Base-by-base conservation (phyloP, 2,888 invertebrate species). In the Catocala nupta region DNA sequence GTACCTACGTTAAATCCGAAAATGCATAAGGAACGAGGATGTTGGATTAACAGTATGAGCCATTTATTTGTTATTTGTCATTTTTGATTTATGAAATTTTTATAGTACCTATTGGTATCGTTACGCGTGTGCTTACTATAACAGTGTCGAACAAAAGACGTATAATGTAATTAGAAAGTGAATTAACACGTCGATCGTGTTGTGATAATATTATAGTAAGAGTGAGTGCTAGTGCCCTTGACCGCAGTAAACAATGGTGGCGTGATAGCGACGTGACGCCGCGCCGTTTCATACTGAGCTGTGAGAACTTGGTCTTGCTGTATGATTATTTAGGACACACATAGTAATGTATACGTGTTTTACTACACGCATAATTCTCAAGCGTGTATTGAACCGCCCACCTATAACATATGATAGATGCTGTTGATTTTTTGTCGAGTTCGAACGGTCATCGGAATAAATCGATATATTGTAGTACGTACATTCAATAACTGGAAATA, bases 241-340 rank as follows among this genome's bases (percentile, higher is more conserved):
- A 89, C 88, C 88, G 83, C 74, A 57, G 66, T 7, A 57, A 83
- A 89, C 89, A 89, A 89, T 89, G 71, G 82, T 68, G 77, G 78
- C 82, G 82, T 82, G 82, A 59, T 63, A 78, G 75, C 72, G 72
- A 83, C 68, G n/a, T n/a, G n/a, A n/a, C n/a, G n/a, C n/a, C n/a
- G n/a, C n/a, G 78, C 70, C 60, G 51, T 63, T 74, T 77, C 81
- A 80, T 81, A 79, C 68, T 71, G 77, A 75, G 75, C 81, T 83
- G 87, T 88, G 88, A 81, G 88, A 90, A 86, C 77, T 76, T 75
- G 67, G 75, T 80, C 76, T 77, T 81, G 80, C 71, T 77, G 67
- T 52, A 60, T 80, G 77, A 60, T 59, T 81, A 84, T 85, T 83
- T 81, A 73, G 82, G 77, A 83, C 84, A 63, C 84, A 63, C 55